Base-by-base conservation (phyloP, 2,797 vertebrate genomes). In the Schizopygopsis pylzovi region DNA sequence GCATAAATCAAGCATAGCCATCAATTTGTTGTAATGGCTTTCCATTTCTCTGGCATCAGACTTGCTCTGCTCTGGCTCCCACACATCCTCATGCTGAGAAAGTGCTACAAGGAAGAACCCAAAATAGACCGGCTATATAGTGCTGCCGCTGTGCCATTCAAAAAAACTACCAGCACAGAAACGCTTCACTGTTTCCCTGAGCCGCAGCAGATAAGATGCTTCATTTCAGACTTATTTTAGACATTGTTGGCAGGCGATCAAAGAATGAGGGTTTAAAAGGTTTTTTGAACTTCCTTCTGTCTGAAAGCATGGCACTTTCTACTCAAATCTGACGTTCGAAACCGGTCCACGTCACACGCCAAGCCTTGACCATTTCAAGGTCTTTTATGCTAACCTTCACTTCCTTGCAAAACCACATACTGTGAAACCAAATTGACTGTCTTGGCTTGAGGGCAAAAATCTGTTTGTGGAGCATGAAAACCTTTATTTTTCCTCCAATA, bases 1-100 rank as follows among this genome's bases (percentile, higher is more conserved):
- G 88, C 89, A 90, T 49, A 91, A 93, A 92, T 92, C 87, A 91
- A 87, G 86, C 92, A 92, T 89, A 92, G 92, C 89, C 87, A 90
- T 93, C 90, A 92, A 93, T 94, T 94, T 93, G 94, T 95, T 95
- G 93, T 94, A 94, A 95, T 94, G 92, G 94, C 88, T 93, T 94
- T 94, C 93, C 90, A 89, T 89, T 86, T 91, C 88, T 88, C 77
- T 94, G 94, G 95, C 92, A 92, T 85, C 87, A 91, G 91, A 93
- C 84, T 80, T 84, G 85, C 85, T 85, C 82, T 78, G 61, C 80
- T 84, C 83, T 61, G 90, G 71, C 86, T 85, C 78, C 81, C 81
- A 87, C 86, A 89, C 82, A 85, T 91, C 91, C 91, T 90, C 94
- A 92, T 92, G 93, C 93, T 94, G 94, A 95, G 92, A 91, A 93